Evolutionary conservation across 2,888 invertebrate species (phyloP), one percentile per base, ranked within the genome.

Genomic region (Morinoia aosen): DNA sequence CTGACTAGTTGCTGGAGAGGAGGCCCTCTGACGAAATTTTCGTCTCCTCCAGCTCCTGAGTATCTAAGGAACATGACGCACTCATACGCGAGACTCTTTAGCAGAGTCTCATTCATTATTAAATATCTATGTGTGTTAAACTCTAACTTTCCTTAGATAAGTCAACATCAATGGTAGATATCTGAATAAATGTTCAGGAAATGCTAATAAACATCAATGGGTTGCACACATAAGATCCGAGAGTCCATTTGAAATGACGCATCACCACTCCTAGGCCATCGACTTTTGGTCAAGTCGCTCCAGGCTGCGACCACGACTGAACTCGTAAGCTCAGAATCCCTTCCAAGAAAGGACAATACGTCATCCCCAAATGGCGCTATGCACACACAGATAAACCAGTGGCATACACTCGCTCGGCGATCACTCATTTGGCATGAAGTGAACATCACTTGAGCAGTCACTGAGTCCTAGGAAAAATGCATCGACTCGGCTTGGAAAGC

Each of bases 141-240:
- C 93, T 93, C 93, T 93, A 93, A 57, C 93, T 93, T 57, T 19
- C 93, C 93, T 93, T 25, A 90, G 90, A 90, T 90, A 40, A 57
- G 93, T 93, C 57, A 93, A 93, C 93, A 93, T 93, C 57, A 57
- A 93, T 57, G 93, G 93, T 56, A 93, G 93, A 93, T 56, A 93
- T 93, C 56, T 56, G 19, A 93, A 93, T 93, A 93, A 93, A 93
- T 57, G 93, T 93, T 93, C 33, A 93, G 57, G 93, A 93, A 93
- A 93, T 93, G 93, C 58, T 93, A 57, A 48, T 93, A 93, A 93
- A 93, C 93, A 93, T 93, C 93, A 93, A 93, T 93, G 93, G 93
- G 93, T 40, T n/a, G 90, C 90, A 40, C 40, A 90, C 90, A 90
- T 90, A 48, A 2, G 39, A 90, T 19, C 48, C 90, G 90, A 39